phyloP scores from a whole-genome alignment of 2,888 invertebrate genomes.

The Dryobota labecula region DNA sequence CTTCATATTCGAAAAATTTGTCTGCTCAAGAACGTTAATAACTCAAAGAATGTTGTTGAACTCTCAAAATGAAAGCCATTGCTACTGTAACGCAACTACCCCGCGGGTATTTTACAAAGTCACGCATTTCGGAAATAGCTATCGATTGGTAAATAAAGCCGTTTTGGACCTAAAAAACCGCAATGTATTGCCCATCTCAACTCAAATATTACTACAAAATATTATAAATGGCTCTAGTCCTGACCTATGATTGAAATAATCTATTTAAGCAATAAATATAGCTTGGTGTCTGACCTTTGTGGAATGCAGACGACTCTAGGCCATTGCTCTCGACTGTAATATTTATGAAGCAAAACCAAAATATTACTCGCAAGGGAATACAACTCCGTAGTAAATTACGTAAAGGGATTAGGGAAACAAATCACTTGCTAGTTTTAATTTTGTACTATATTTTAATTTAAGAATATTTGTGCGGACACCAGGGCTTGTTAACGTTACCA shows the following conservation, averaged over 20 bases:
- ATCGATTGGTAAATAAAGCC: neutral
- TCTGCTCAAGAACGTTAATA: too few species aligned
- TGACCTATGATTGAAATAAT: conserved; percentile 34
- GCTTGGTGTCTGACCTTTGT: conserved; percentile 37
- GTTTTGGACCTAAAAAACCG: too few species aligned
- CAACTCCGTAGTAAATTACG: conserved; percentile 18
- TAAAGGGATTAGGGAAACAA: conserved; percentile 19
- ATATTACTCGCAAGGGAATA: conserved; percentile 34
- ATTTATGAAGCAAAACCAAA: conserved; percentile 37
- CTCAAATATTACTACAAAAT: conserved; percentile 14
- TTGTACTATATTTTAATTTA: neutral
- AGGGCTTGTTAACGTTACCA: too few species aligned
- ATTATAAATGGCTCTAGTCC: neutral
- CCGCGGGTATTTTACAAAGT: neutral
- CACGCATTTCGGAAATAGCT: neutral
- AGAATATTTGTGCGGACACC: neutral
- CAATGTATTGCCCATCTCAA: neutral
- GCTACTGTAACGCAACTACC: too few species aligned
- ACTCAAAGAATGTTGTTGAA: too few species aligned
- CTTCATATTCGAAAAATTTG: too few species aligned
- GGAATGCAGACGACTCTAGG: conserved; percentile 35
- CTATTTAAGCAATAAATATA: conserved; percentile 37
- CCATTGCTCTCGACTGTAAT: conserved; percentile 22
- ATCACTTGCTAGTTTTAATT: conserved; percentile 14
- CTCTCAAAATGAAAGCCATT: too few species aligned